These are phyloP conservation scores for Platalea minor DNA, from an alignment of 2,797 vertebrate genomes.

Conservation along the genomic window DNA sequence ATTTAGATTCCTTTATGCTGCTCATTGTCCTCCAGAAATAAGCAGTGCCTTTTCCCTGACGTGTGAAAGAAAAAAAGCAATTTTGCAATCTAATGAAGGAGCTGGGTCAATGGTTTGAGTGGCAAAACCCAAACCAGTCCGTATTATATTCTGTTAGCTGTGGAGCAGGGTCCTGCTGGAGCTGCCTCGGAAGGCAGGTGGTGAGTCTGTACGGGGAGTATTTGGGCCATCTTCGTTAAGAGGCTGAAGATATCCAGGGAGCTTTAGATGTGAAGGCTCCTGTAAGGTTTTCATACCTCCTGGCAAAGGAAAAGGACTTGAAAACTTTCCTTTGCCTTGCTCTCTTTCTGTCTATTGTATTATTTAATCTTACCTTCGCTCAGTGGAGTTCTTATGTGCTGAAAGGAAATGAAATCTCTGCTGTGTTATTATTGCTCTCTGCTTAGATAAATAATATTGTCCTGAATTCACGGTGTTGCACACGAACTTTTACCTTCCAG, in stretches of 20 bases:
- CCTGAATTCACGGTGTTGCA: background rate
- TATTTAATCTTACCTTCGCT: background rate
- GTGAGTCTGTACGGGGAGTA: background rate
- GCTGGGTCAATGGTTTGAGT: background rate
- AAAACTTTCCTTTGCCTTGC: background rate
- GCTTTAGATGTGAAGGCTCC: background rate
- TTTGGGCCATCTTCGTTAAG: background rate
- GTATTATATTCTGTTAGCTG: background rate
- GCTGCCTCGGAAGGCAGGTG: background rate
- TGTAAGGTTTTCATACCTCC: background rate
- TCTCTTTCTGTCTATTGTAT: background rate
- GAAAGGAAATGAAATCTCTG: slow-evolving; percentile 49
- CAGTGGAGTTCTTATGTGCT: background rate
- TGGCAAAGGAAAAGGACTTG: background rate
- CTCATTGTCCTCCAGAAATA: background rate
- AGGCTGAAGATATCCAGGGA: background rate
- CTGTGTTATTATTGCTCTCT: slow-evolving; percentile 6
- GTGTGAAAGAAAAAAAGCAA: background rate
- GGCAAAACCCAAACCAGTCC: background rate
- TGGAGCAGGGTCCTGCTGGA: background rate
- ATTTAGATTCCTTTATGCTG: background rate
- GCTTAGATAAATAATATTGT: background rate
- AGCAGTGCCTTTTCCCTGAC: background rate
- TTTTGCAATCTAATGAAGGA: background rate
- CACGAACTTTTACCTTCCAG: background rate